Percentiles rank a stretch among this genome's conserved stretches.
Conservation (phyloP, 37 sponge, comb jelly and placozoan genomes). For the Geodia barretti region DNA sequence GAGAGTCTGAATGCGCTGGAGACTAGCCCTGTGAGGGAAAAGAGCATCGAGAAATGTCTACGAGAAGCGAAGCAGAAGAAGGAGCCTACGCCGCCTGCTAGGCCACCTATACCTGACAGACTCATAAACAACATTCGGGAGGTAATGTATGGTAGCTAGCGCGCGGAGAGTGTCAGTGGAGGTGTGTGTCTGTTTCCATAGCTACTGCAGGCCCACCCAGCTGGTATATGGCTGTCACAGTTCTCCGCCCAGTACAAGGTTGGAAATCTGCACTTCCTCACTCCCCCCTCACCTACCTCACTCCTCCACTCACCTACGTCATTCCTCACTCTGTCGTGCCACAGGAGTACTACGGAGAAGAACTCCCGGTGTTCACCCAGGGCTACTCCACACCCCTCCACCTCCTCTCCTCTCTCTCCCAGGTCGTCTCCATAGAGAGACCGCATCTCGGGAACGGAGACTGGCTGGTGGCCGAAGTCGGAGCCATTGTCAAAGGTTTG, state of each 20-base stretch:
- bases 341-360: slow-evolving; percentile 7
- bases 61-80: background rate
- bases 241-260: slow-evolving; percentile 39
- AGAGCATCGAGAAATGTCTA: background rate
- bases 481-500: background rate
- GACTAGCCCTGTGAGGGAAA: slow-evolving; percentile 14
- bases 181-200: no score
- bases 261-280: background rate
- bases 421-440: slow-evolving; percentile 34
- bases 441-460: slow-evolving; percentile 20
- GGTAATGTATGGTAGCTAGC: no score
- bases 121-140: background rate
- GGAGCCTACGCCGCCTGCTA: background rate
- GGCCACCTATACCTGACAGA: background rate
- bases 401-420: slow-evolving; percentile 15
- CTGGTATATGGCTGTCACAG: slow-evolving; percentile 42
- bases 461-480: slow-evolving; percentile 29
- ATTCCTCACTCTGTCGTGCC: no score
- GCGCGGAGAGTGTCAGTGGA: no score
- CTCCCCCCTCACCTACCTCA: background rate
- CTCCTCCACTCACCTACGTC: no score
- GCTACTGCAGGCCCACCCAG: slow-evolving; percentile 24
- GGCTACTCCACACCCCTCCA: slow-evolving; percentile 45
- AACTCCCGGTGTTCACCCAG: slow-evolving; percentile 8
- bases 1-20: slow-evolving; percentile 25